Conservation (phyloP, 2,797 vertebrate genomes). For the Pseudomugil gertrudae region DNA sequence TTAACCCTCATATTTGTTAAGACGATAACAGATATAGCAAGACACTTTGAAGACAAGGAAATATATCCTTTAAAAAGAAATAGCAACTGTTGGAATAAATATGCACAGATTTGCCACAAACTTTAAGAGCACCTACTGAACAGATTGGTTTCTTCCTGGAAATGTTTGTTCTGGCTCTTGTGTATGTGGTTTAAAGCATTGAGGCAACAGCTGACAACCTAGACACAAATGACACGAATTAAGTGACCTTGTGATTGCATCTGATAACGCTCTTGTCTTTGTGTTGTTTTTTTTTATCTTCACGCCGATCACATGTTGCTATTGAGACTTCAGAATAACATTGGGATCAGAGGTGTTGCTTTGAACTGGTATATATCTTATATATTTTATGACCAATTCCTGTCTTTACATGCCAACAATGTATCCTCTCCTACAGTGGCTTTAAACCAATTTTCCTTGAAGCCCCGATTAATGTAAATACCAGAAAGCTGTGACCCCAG, state of each 20-base stretch:
- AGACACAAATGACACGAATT: too few relatives aligned
- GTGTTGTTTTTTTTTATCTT: too few relatives aligned
- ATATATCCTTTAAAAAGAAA: background rate
- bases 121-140: background rate
- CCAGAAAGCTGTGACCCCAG: too few relatives aligned
- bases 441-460: too few relatives aligned
- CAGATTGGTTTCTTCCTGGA: background rate
- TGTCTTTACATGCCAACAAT: background rate
- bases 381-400: background rate
- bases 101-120: too few relatives aligned
- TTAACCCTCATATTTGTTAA: background rate
- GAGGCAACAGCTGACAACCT: background rate
- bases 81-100: conserved; percentile 1
- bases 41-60: background rate
- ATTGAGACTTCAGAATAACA: too few relatives aligned
- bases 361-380: background rate
- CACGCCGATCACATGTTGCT: too few relatives aligned
- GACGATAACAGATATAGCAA: background rate
- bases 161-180: background rate
- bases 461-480: too few relatives aligned
- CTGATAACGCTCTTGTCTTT: too few relatives aligned
- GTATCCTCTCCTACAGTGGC: too few relatives aligned
- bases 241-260: too few relatives aligned
- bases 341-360: background rate
- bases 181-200: background rate